These are phyloP conservation scores for Aphelocoma californica DNA, from an alignment of 2,797 vertebrate genomes.

Conservation along the genomic window DNA sequence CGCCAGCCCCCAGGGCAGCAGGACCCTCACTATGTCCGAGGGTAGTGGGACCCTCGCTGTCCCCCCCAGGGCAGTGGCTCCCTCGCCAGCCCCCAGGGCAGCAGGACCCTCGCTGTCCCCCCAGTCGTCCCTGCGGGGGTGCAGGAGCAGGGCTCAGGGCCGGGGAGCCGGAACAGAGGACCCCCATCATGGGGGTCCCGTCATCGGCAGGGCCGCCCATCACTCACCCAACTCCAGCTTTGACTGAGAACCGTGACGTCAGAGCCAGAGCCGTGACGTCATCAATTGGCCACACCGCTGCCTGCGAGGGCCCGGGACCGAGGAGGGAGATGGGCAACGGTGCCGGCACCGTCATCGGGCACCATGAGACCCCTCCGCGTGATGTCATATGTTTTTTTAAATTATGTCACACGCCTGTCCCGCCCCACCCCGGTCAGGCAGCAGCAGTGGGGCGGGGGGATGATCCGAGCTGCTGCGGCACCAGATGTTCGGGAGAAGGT, in stretches of 20 bases:
- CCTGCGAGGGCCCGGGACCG: background rate
- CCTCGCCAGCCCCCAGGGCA: background rate
- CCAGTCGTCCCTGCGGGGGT: too few species aligned
- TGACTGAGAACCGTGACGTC: background rate
- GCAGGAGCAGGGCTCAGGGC: background rate
- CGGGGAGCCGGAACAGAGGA: background rate
- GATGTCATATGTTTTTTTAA: conserved; percentile 5
- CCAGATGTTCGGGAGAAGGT: background rate
- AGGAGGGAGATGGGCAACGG: background rate
- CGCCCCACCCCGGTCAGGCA: background rate
- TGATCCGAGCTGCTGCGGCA: background rate
- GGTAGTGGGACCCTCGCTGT: background rate
- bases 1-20: too few species aligned
- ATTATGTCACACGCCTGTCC: background rate
- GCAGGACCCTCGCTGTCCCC: background rate
- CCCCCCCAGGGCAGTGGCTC: too few species aligned
- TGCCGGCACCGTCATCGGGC: background rate
- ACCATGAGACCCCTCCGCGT: background rate
- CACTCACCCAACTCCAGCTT: background rate
- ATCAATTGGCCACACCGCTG: accelerated
- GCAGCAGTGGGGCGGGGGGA: background rate
- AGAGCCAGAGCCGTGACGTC: background rate
- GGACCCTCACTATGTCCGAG: background rate
- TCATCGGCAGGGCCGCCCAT: background rate
- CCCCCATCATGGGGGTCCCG: background rate